phyloP scores from a whole-genome alignment of 1,140 invertebrate species.

The Myzus persicae region DNA sequence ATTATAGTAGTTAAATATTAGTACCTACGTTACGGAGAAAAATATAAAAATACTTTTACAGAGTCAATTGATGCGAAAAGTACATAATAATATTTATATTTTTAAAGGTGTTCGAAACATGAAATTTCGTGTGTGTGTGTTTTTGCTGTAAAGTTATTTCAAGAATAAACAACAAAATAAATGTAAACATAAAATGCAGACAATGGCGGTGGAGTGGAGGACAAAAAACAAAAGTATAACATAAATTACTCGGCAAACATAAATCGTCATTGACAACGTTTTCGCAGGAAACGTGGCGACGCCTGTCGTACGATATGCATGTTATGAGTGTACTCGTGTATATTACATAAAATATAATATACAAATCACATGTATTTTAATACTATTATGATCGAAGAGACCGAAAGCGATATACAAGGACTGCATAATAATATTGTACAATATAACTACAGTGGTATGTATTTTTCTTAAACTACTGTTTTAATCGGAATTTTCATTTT shows the following conservation, averaged over 20 bases:
- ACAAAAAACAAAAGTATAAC: not conserved
- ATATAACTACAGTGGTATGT: not conserved
- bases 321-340: too few relatives aligned
- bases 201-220: not conserved
- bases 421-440: not conserved
- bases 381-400: not conserved
- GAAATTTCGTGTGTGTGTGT: not conserved
- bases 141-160: not conserved
- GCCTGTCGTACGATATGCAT: not conserved
- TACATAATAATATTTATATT: not conserved
- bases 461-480: not conserved
- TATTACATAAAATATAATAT: not conserved
- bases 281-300: not conserved
- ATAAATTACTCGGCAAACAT: not conserved
- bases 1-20: not conserved
- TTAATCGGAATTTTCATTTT: not conserved
- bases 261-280: constrained; percentile 25
- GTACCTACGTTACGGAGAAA: not conserved
- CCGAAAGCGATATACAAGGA: not conserved
- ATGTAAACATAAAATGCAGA: not conserved
- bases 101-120: not conserved
- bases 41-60: not conserved
- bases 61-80: not conserved
- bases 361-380: not conserved
- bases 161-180: not conserved